Base-by-base conservation (phyloP, 2,797 vertebrate species). In the Loris lydekkerianus region DNA sequence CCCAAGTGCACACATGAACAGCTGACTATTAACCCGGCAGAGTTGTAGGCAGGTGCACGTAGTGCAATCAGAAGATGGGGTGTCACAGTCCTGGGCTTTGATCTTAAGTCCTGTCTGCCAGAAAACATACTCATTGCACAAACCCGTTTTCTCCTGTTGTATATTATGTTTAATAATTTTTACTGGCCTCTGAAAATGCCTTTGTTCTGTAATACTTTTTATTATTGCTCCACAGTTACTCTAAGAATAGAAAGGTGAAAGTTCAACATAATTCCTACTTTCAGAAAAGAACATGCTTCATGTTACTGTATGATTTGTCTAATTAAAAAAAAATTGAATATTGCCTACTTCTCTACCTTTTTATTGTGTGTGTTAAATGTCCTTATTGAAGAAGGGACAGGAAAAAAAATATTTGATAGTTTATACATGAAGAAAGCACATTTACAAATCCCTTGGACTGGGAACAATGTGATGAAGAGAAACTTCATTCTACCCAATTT, bases 131-230 rank as follows among this genome's bases (percentile, higher is more conserved):
- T 87, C 3, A 8, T 23, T 61, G 1, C 25, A 10, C 37, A 81
- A 2, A 37, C 4, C 25, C 25, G 10, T 46, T 31, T 82, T 46
- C 69, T 87, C 60, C 34, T 25, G 31, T 20, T 10, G n/a, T 25
- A 40, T 65, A 43, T 90, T 81, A 40, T 5, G 14, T 40, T 72
- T 69, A 61, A 58, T 56, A 43, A 1, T 56, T 77, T 91, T 86
- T 76, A 76, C 46, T 83, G 78, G 37, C 43, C 60, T 89, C 90
- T 49, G 75, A 56, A 77, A 93, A 56, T 83, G 10, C 72, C 46
- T 78, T 86, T 84, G 17, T 77, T 77, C 27, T 49, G 21, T 10
- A 29, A 7, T 56, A 3, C 72, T 90, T 90, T 61, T 65, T 40
- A 53, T 58, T 65, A 25, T 43, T 21, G 11, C 23, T 61, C 49